A percentile compares a stretch with the other conserved stretches of the same genome.
Evolutionary conservation across 2,888 invertebrate species (phyloP).

Genomic region (Eupithecia dodoneata): DNA sequence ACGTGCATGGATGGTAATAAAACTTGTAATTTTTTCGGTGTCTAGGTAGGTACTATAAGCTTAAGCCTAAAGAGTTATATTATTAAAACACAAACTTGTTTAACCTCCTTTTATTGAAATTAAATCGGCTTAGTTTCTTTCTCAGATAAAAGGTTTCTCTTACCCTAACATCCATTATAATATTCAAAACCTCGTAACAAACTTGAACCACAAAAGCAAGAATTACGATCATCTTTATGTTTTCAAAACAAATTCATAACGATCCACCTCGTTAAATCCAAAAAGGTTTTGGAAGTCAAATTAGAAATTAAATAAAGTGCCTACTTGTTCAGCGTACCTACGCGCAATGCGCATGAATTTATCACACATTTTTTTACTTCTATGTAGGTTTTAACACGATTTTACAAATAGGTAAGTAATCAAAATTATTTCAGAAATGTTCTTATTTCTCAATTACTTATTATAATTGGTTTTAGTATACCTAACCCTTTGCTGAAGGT

Average conservation of each 20-base stretch:
- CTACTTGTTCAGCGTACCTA: not conserved
- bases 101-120: not conserved
- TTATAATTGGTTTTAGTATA: not conserved
- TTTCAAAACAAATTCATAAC: slow-evolving; percentile 39
- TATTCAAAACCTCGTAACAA: slow-evolving; percentile 27
- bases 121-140: not conserved
- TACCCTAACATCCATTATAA: slow-evolving; percentile 6
- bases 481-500: not conserved
- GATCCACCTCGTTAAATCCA: slow-evolving; percentile 46
- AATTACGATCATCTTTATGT: slow-evolving; percentile 33
- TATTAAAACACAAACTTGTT: not conserved
- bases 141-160: not conserved
- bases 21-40: too few relatives aligned
- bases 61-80: too few relatives aligned
- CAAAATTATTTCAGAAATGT: not conserved
- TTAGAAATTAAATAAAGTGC: slow-evolving; percentile 48
- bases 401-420: not conserved
- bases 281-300: slow-evolving; percentile 47
- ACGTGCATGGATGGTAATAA: too few relatives aligned
- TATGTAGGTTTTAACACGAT: not conserved
- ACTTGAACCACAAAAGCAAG: slow-evolving; percentile 29
- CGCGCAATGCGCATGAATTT: not conserved
- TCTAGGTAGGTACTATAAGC: too few relatives aligned
- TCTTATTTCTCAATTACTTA: not conserved
- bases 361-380: not conserved